These are phyloP conservation scores for Laticauda colubrina DNA, from an alignment of 2,113 vertebrate species.

Conservation along the genomic window DNA sequence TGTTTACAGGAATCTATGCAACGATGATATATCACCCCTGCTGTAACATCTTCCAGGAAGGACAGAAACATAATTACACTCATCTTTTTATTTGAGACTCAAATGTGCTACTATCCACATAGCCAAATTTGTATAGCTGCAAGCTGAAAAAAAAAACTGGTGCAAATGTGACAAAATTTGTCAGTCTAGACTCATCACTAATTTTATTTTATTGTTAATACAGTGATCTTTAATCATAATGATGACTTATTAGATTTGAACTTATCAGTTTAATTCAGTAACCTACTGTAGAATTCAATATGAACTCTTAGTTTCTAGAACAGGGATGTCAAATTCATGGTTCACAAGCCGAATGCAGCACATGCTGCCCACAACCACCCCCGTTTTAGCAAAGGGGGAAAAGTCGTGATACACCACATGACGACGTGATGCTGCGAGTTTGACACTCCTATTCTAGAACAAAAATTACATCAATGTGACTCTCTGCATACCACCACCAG, in stretches of 20 bases:
- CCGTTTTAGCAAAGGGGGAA: too few relatives aligned
- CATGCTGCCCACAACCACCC: too few relatives aligned
- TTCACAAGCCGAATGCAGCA: too few relatives aligned
- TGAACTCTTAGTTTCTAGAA: background rate
- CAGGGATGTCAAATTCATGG: too few relatives aligned
- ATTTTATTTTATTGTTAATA: background rate
- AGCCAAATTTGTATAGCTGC: background rate
- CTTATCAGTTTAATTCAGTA: conserved; percentile 9
- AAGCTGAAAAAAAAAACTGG: background rate
- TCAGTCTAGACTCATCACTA: background rate
- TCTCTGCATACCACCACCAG: background rate
- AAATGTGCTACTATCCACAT: background rate
- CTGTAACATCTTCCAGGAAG: background rate
- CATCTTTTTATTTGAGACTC: background rate
- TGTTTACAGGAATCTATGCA: background rate
- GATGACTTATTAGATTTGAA: background rate
- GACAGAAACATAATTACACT: background rate
- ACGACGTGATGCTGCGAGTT: too few relatives aligned
- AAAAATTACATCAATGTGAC: too few relatives aligned
- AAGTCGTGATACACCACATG: too few relatives aligned
- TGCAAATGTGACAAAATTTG: background rate
- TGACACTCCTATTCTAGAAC: too few relatives aligned
- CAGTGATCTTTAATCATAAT: background rate
- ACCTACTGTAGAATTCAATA: background rate
- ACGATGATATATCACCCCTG: background rate